Conservation (phyloP, 2,888 invertebrate species). For the Polydrusus tereticollis region DNA sequence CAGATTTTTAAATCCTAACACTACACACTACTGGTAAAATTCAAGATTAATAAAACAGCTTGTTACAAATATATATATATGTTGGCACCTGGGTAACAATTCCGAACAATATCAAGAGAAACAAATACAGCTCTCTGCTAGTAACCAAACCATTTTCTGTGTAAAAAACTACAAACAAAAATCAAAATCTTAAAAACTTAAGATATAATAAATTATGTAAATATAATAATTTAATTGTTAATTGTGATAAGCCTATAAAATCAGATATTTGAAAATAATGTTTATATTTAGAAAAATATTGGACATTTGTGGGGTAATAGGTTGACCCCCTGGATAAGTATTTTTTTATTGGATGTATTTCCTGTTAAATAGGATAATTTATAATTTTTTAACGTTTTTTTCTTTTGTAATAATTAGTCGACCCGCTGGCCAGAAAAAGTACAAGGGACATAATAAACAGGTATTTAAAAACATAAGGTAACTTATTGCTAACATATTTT, state of each 20-base stretch:
- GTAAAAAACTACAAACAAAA: constrained; percentile 3
- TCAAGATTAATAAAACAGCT: neutral
- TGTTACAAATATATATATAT: neutral
- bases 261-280: constrained; percentile 59
- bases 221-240: constrained; percentile 66
- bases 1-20: neutral
- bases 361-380: constrained; percentile 55
- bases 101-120: neutral
- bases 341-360: constrained; percentile 54
- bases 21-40: neutral
- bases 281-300: constrained; percentile 56
- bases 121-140: constrained; percentile 14
- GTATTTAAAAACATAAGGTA: neutral
- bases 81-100: neutral
- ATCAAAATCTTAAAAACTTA: constrained; percentile 16
- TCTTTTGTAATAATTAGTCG: constrained; percentile 37
- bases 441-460: neutral
- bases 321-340: constrained; percentile 54
- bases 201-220: constrained; percentile 53
- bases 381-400: constrained; percentile 46
- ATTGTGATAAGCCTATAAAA: constrained; percentile 66
- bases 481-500: too few species aligned
- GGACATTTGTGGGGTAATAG: constrained; percentile 54
- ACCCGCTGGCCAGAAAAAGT: constrained; percentile 18
- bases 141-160: constrained; percentile 2